Conservation (phyloP, 2,113 vertebrate species). For the Micromys minutus region DNA sequence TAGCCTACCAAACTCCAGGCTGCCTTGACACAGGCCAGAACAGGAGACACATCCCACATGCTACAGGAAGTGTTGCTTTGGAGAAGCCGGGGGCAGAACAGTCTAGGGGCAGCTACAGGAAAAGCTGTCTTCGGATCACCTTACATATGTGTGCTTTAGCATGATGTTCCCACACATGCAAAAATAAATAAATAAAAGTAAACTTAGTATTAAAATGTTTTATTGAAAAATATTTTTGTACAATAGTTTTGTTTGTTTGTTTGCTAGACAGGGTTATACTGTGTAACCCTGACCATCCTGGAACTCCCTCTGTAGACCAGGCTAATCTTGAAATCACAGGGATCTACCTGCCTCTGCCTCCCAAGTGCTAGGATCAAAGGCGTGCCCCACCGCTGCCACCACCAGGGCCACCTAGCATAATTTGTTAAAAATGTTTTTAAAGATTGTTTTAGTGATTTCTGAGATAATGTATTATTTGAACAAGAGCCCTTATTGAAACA, state of each 20-base stretch:
- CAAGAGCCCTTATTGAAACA: neutral
- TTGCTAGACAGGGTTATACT: neutral
- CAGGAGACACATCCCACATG: neutral
- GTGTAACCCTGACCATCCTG: neutral
- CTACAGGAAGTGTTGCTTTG: neutral
- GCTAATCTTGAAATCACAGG: neutral
- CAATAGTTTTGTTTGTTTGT: neutral
- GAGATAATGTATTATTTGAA: neutral
- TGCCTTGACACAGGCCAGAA: neutral
- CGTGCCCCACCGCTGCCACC: neutral
- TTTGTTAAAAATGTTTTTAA: neutral
- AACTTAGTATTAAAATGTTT: neutral
- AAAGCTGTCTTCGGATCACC: neutral
- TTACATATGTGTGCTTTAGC: too few species aligned
- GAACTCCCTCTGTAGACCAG: neutral
- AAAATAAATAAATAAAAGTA: neutral
- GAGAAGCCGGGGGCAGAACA: neutral
- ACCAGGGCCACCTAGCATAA: neutral
- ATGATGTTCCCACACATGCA: too few species aligned
- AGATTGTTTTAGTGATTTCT: neutral
- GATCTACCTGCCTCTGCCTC: neutral
- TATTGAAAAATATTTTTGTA: neutral
- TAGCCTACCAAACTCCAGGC: neutral
- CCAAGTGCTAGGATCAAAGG: neutral
- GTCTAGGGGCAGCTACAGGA: neutral